Evolutionary conservation across 2,113 vertebrate genomes (phyloP).

Genomic region (Tetrao urogallus): DNA sequence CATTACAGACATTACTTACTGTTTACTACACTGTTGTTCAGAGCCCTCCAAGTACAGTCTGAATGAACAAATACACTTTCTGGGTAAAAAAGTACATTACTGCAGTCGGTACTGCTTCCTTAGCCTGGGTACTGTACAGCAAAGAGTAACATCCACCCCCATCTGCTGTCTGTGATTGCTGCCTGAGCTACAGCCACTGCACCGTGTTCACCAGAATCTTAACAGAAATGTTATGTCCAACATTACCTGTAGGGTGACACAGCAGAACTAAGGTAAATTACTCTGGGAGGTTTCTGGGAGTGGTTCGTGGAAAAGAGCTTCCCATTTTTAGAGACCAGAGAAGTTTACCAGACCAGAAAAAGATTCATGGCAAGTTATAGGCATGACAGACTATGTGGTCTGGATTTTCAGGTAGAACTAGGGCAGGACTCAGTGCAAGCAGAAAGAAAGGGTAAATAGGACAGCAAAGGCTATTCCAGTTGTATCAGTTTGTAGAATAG

Average conservation of each 20-base stretch:
- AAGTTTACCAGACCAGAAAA: not conserved
- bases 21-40: not conserved
- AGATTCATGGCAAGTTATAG: not conserved
- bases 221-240: not conserved
- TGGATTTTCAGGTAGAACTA: not conserved
- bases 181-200: not conserved
- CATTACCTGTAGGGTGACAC: not conserved
- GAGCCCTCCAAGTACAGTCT: not conserved
- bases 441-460: constrained; percentile 9
- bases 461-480: constrained; percentile 39
- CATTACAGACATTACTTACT: constrained; percentile 2
- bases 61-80: not conserved
- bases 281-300: not conserved
- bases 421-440: not conserved
- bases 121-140: not conserved
- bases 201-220: not conserved
- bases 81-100: not conserved
- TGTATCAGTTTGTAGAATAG: constrained; percentile 18
- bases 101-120: not conserved
- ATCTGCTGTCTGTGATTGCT: not conserved
- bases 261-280: not conserved
- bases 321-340: not conserved
- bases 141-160: not conserved
- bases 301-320: not conserved
- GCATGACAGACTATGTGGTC: not conserved